A percentile compares a stretch with the other conserved stretches of the same genome.
phyloP scores from a whole-genome alignment of 1,140 invertebrate species.

The Marisa cornuarietis region DNA sequence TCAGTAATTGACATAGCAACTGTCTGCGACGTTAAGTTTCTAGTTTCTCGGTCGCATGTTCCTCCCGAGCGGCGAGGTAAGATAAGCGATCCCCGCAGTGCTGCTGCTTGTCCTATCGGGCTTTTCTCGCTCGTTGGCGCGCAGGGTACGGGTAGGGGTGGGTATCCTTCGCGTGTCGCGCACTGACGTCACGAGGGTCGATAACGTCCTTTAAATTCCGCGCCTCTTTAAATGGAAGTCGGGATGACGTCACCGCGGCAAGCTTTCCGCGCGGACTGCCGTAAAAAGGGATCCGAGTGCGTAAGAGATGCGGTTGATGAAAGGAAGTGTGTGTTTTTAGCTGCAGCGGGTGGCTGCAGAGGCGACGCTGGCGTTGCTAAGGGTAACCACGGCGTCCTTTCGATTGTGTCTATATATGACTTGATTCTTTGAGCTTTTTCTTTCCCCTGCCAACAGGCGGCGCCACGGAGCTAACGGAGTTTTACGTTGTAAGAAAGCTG shows the following conservation, averaged over 20 bases:
- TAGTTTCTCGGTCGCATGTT: background rate
- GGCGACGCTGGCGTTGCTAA: background rate
- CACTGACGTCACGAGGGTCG: slow-evolving; percentile 8
- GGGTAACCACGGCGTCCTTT: background rate
- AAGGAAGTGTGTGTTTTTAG: no score
- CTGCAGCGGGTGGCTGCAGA: no score
- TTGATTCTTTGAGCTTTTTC: background rate
- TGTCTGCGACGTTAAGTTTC: background rate
- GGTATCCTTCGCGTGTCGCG: no score
- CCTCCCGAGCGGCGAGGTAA: background rate
- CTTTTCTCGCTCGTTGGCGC: background rate
- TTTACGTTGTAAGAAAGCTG: background rate
- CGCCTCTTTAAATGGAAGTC: background rate
- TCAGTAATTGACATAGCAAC: background rate
- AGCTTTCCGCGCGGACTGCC: background rate
- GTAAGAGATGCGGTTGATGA: background rate
- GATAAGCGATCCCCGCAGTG: background rate
- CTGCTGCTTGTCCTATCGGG: background rate
- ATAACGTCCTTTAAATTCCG: background rate
- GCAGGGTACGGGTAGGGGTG: background rate
- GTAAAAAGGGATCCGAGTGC: no score
- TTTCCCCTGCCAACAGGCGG: background rate
- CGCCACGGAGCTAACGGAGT: background rate
- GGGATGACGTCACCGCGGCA: slow-evolving; percentile 3
- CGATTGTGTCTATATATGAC: background rate